Base-by-base conservation (phyloP, 2,888 invertebrate genomes). In the Drosophila leonis region DNA sequence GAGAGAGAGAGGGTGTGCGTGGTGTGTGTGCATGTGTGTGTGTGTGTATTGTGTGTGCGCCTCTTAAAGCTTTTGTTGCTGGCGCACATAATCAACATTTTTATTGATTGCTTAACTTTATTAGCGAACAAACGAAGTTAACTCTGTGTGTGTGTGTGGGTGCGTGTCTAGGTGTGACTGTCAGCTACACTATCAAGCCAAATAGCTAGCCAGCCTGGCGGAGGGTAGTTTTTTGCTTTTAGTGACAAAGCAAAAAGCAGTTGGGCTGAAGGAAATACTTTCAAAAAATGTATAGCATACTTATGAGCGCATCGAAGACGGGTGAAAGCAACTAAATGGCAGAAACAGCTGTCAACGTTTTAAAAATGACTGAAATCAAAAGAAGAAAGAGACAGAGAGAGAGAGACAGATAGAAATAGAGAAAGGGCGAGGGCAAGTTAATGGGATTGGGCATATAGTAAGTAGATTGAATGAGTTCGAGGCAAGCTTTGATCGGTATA, bases 101-200 rank as follows among this genome's bases (percentile, higher is more conserved):
- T 78, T 78, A 78, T 78, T 78, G 78, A 78, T 78, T 79, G 79
- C 72, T 75, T 79, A 75, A 78, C 72, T 72, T 69, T 69, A 66
- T 79, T 79, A 75, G 64, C 67, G 67, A 51, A 51, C 73, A 57
- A 63, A 55, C 64, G 37, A 56, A 65, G 63, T 54, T 39, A 48
- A 65, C 60, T 55, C 29, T 67, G 44, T 37, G 60, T 59, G 18
- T 63, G 44, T 41, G 49, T 27, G 41, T 54, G 37, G 59, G 46
- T 20, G 62, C 51, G 20, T 48, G 35, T 12, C 56, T 59, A 61
- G 66, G 65, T 77, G 76, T 70, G 56, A 65, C 74, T 66, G 49
- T 24, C 42, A 15, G 15, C 42, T 13, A 42, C 56, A 42, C 42
- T 56, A 42, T 7, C 56, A 56, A 31, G 60, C 41, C 20, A 46